These are phyloP conservation scores for Ptiloglossa arizonensis DNA, from an alignment of 1,140 invertebrate species.

Conservation along the genomic window DNA sequence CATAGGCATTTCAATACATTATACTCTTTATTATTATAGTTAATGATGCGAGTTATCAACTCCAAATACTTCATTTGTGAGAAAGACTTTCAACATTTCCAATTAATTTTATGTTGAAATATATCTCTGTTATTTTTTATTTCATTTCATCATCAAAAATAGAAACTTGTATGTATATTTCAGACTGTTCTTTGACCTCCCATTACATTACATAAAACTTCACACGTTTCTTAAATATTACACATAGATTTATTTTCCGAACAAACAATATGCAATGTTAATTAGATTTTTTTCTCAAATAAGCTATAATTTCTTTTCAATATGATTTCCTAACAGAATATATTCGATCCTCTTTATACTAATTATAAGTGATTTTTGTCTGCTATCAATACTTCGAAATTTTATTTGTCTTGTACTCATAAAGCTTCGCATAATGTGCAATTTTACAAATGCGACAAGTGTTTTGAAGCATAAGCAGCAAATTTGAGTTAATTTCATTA, in stretches of 20 bases:
- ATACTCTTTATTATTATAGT: not conserved
- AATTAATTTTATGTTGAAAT: not conserved
- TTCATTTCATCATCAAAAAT: not conserved
- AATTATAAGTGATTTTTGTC: not conserved
- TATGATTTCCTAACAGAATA: too few species aligned
- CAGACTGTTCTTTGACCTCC: not conserved
- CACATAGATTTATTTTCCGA: not conserved
- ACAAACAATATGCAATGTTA: not conserved
- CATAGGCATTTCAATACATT: not conserved
- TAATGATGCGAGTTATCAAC: not conserved
- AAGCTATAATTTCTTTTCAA: too few species aligned
- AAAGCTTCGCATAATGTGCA: not conserved
- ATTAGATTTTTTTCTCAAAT: not conserved
- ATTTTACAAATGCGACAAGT: slow-evolving; percentile 8
- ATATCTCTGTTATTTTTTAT: not conserved
- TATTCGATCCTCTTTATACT: too few species aligned
- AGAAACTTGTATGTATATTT: not conserved
- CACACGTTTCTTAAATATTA: not conserved
- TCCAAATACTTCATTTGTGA: not conserved
- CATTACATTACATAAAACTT: not conserved
- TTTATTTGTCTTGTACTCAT: not conserved
- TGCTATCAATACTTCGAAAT: not conserved
- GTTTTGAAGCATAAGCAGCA: not conserved
- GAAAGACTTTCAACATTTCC: not conserved
- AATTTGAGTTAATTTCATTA: slow-evolving; percentile 14